Evolutionary conservation across 2,113 vertebrate genomes (phyloP).

Genomic region (Xenus cinereus): DNA sequence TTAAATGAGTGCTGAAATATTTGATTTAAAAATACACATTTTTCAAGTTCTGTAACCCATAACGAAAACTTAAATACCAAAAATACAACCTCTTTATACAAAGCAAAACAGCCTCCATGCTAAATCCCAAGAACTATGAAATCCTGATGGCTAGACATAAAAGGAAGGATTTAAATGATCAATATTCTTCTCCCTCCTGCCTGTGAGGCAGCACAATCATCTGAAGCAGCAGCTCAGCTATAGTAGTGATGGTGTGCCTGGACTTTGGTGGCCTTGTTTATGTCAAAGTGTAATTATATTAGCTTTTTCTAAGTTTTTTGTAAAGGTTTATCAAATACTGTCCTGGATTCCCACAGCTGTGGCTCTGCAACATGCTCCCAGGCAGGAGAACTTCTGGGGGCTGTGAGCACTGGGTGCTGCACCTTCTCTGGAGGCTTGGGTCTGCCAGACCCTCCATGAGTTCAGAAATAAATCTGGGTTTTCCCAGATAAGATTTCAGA

Average conservation of each 20-base stretch:
- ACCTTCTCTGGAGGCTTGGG: neutral
- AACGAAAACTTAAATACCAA: neutral
- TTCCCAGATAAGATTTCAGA: neutral
- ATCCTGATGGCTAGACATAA: neutral
- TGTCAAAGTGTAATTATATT: too few relatives aligned
- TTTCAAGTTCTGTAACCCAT: neutral
- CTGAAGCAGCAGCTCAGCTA: neutral
- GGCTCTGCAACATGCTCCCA: fast-evolving
- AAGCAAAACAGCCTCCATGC: neutral
- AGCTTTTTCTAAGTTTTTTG: neutral
- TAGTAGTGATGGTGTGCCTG: neutral
- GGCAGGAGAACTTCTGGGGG: neutral
- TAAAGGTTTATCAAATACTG: neutral
- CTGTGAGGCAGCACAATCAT: fast-evolving
- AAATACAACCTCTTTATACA: neutral
- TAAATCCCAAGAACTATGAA: neutral
- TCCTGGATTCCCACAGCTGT: neutral
- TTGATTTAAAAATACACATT: neutral
- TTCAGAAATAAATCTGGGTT: neutral
- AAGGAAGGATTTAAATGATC: neutral
- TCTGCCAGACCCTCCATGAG: neutral
- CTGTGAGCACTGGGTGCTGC: neutral
- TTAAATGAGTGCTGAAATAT: neutral
- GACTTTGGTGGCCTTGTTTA: neutral
- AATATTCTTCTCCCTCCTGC: neutral